Evolutionary conservation across 2,113 vertebrate species (phyloP).

Genomic region (Corythornis vintsioides): DNA sequence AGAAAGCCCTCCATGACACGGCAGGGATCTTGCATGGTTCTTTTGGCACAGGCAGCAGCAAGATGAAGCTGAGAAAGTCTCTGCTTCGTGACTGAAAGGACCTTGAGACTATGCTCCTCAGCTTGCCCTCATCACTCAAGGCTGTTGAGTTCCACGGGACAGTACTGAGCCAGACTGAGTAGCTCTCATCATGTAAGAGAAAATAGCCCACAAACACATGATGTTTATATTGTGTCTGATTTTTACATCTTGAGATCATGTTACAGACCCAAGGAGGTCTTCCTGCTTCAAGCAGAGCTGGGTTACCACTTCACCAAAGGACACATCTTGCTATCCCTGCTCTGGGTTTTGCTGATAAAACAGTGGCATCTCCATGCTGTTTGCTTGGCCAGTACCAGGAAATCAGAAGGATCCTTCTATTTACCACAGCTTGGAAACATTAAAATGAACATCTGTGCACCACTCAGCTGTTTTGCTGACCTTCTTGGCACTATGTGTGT

Average conservation of each 20-base stretch:
- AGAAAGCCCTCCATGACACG: background rate
- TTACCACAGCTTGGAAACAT: background rate
- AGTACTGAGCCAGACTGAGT: background rate
- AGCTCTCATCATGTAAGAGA: accelerated
- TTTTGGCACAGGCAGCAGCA: background rate
- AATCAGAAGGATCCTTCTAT: background rate
- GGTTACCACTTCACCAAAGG: background rate
- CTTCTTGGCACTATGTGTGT: background rate
- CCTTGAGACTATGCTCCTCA: background rate
- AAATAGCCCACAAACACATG: accelerated
- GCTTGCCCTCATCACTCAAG: background rate
- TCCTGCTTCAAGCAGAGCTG: background rate
- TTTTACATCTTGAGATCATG: background rate
- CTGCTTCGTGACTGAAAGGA: background rate
- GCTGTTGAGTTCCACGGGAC: background rate
- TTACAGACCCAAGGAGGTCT: background rate
- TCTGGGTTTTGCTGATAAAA: background rate
- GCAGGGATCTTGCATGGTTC: background rate
- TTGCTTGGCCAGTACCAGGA: background rate
- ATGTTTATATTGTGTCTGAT: accelerated
- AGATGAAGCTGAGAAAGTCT: background rate
- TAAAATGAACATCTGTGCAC: background rate
- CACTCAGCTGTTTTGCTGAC: accelerated
- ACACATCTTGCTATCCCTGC: background rate
- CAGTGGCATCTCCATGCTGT: accelerated